Conservation (phyloP, 1,140 invertebrate species). For the Calephelis nemesis region DNA sequence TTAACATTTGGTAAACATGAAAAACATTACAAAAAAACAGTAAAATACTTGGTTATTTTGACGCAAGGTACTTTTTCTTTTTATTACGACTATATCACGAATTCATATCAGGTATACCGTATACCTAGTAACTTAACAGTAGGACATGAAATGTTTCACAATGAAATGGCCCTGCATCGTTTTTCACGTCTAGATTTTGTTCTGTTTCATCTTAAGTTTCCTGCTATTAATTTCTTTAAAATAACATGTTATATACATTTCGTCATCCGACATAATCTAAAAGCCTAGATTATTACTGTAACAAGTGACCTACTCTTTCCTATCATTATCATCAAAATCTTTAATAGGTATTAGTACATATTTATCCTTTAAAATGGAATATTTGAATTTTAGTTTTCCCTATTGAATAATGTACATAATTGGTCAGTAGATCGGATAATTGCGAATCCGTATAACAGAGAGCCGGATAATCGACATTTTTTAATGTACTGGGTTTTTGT, state of each 20-base stretch:
- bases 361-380: too few species aligned
- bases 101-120: conserved; percentile 27
- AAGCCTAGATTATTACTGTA: conserved; percentile 34
- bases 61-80: conserved; percentile 31
- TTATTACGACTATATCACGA: conserved; percentile 31
- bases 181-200: conserved; percentile 30
- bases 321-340: conserved; percentile 17
- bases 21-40: conserved; percentile 23
- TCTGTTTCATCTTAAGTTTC: conserved; percentile 25
- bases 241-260: conserved; percentile 34
- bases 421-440: too few species aligned
- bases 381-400: too few species aligned
- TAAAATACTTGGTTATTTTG: conserved; percentile 36
- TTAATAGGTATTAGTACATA: too few species aligned
- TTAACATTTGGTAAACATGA: conserved; percentile 24
- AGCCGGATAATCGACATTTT: too few species aligned
- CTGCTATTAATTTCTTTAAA: conserved; percentile 24
- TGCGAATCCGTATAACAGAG: too few species aligned
- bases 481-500: too few species aligned
- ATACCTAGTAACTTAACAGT: conserved; percentile 12
- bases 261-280: conserved; percentile 30
- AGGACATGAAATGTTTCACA: conserved; percentile 30
- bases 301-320: conserved; percentile 16
- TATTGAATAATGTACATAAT: too few species aligned
- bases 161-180: conserved; percentile 31